Conservation (phyloP, 2,797 vertebrate genomes). For the Hoplostethus atlanticus region DNA sequence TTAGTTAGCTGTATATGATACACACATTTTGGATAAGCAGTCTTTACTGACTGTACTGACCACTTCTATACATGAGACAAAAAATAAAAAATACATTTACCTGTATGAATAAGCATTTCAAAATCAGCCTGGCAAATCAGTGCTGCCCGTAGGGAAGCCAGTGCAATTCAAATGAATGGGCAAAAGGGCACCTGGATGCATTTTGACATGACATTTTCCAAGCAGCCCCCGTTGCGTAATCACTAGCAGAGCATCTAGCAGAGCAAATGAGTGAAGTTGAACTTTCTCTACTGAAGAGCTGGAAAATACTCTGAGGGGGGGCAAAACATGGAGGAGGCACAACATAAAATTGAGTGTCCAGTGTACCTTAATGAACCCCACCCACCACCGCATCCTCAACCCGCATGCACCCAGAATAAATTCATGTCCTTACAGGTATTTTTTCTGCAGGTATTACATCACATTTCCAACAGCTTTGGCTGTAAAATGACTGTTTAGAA, state of each 20-base stretch:
- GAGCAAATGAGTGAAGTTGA: not conserved
- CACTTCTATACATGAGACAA: not conserved
- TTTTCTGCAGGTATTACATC: not conserved
- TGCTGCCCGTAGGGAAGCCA: not conserved
- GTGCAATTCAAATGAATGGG: conserved; percentile 12
- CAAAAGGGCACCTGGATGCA: not conserved
- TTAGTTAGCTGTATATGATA: no score
- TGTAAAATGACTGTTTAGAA: conserved; percentile 12
- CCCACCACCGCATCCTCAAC: no score
- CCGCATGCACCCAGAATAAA: no score
- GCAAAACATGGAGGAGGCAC: not conserved
- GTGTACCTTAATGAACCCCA: not conserved
- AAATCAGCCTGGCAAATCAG: conserved; percentile 29
- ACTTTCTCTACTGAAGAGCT: not conserved
- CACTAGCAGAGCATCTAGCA: not conserved
- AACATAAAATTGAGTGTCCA: conserved; percentile 3
- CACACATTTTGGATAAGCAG: no score
- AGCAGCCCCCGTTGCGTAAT: conserved; percentile 8
- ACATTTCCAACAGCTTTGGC: not conserved
- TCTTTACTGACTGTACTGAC: not conserved
- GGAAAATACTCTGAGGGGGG: not conserved
- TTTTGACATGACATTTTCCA: not conserved
- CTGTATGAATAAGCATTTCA: not conserved
- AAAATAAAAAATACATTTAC: conserved; percentile 5
- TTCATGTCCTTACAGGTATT: no score